Evolutionary conservation across 2,797 vertebrate genomes (phyloP).

Genomic region (Melanotaenia trifasciata): DNA sequence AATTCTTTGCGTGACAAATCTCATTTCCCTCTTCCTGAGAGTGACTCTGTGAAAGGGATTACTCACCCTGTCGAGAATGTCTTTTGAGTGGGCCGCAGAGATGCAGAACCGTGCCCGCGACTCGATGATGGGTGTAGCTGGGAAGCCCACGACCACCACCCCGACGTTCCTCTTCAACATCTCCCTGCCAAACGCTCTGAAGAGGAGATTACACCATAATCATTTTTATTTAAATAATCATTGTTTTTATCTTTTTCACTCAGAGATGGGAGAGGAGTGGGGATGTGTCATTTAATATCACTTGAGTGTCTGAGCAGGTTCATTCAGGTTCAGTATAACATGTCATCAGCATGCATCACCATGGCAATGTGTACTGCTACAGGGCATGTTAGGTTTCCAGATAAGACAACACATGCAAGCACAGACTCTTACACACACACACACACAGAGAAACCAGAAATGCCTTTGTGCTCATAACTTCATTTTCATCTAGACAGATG

Average conservation of each 20-base stretch:
- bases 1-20: too few species aligned
- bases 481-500: too few species aligned
- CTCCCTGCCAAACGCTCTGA: conserved; percentile 93
- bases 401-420: too few species aligned
- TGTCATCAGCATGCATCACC: too few species aligned
- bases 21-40: neutral
- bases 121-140: conserved; percentile 96
- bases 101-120: conserved; percentile 95
- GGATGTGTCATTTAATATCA: too few species aligned
- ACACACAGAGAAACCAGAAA: too few species aligned
- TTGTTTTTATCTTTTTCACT: neutral
- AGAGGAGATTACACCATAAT: neutral
- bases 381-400: too few species aligned
- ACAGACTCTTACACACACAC: too few species aligned
- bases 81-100: conserved; percentile 92
- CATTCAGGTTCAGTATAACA: too few species aligned
- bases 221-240: neutral
- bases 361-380: too few species aligned
- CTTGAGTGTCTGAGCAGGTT: too few species aligned
- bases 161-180: conserved; percentile 95
- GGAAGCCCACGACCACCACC: conserved; percentile 95
- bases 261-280: neutral
- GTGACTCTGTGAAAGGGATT: neutral
- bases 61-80: conserved; percentile 90
- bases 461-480: too few species aligned